Percentiles rank a stretch among this genome's conserved stretches.
Evolutionary conservation across 2,113 vertebrate species (phyloP).

Genomic region (Tenebrosternarchus preto): DNA sequence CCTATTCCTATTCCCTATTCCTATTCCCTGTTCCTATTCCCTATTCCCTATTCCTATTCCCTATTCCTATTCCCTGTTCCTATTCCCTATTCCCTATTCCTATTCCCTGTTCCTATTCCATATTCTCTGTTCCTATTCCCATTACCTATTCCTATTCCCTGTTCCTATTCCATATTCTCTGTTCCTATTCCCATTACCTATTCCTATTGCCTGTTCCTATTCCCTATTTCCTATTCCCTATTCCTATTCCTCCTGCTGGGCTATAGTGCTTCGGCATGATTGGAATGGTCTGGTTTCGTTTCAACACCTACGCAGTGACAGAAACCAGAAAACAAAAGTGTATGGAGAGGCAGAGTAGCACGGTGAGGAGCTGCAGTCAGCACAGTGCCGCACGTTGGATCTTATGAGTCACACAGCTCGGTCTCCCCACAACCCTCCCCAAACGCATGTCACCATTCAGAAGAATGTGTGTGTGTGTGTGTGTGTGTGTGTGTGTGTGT

Average conservation of each 20-base stretch:
- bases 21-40: too few relatives aligned
- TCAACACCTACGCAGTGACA: constrained; percentile 19
- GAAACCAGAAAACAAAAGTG: constrained; percentile 44
- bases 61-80: too few relatives aligned
- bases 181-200: too few relatives aligned
- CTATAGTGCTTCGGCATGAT: not conserved
- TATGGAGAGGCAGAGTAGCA: constrained; percentile 5
- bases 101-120: too few relatives aligned
- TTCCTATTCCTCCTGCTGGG: not conserved
- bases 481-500: constrained; percentile 47
- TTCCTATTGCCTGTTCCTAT: too few relatives aligned
- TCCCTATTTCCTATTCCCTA: not conserved
- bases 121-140: too few relatives aligned
- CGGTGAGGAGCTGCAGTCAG: not conserved
- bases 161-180: too few relatives aligned
- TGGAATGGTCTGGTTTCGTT: constrained; percentile 2
- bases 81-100: too few relatives aligned
- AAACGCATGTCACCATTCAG: constrained; percentile 54
- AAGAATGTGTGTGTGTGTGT: constrained; percentile 30
- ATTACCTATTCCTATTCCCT: too few relatives aligned
- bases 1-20: too few relatives aligned
- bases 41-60: too few relatives aligned
- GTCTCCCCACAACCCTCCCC: too few relatives aligned
- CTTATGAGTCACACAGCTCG: constrained; percentile 66
- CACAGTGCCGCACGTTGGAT: not conserved